These are phyloP conservation scores for Leptinotarsa texana DNA, from an alignment of 1,140 invertebrate genomes.

Conservation along the genomic window DNA sequence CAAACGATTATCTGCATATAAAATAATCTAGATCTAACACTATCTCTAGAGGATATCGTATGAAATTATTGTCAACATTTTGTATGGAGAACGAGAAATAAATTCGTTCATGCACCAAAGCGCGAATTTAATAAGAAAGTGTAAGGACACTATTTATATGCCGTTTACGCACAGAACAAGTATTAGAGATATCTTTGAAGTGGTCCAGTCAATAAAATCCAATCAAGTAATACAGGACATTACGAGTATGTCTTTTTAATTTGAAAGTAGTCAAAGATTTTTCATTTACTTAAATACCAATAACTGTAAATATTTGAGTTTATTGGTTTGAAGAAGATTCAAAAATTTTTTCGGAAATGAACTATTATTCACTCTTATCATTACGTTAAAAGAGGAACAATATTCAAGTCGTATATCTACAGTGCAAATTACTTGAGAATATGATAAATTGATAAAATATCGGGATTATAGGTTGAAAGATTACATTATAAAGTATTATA, in stretches of 20 bases:
- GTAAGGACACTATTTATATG: conserved; percentile 19
- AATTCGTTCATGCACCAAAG: conserved; percentile 35
- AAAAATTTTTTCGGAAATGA: too few relatives aligned
- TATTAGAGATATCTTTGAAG: conserved; percentile 6
- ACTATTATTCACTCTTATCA: too few relatives aligned
- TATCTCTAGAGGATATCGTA: conserved; percentile 25
- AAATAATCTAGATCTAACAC: conserved; percentile 26
- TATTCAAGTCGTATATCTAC: too few relatives aligned
- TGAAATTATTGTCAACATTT: conserved; percentile 32
- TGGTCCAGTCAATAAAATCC: neutral
- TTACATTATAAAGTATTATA: too few relatives aligned
- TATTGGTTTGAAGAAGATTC: too few relatives aligned
- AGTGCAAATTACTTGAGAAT: too few relatives aligned
- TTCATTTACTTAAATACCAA: too few relatives aligned
- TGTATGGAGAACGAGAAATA: conserved; percentile 29
- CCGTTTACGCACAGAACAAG: neutral
- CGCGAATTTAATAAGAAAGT: conserved; percentile 33
- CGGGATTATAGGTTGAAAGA: too few relatives aligned
- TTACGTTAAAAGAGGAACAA: too few relatives aligned
- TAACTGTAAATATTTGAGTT: too few relatives aligned
- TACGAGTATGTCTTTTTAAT: neutral
- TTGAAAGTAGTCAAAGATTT: too few relatives aligned
- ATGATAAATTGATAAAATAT: too few relatives aligned
- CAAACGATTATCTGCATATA: conserved; percentile 37
- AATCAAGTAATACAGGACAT: neutral